Evolutionary conservation across 30 jellyfish, hydroid and myxozoan genomes (phyloP), one percentile per base, ranked within the genome.

Genomic region (Clytia hemisphaerica): DNA sequence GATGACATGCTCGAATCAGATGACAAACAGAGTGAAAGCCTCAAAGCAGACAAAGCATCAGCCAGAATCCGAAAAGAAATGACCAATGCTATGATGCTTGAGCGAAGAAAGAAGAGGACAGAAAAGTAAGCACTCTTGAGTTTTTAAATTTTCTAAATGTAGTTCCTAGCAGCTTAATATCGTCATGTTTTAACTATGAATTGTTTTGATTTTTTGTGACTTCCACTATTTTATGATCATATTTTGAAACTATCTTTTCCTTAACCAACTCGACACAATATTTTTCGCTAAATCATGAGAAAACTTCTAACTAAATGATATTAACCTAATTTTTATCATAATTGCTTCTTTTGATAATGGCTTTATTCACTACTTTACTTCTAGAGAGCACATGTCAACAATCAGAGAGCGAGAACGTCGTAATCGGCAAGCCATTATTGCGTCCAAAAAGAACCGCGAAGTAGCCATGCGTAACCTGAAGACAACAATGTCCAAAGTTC

Each of bases 91-190:
- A 24, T 76, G 45, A 50, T 50, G 28, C 79, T 85, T 6, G 97
- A 88, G 37, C 53, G 94, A 62, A 80, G 69, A 49, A 37, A 78
- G 45, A 70, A 83, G 47, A 61, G 78, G 2, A 38, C 94, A 49
- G 97, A 88, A 44, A 80, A 83, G 97, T 88, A 55, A 9, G 58
- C n/a, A n/a, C n/a, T n/a, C n/a, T n/a, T n/a, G n/a, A n/a, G n/a
- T n/a, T n/a, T n/a, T n/a, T n/a, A n/a, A n/a, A n/a, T n/a, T n/a
- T n/a, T n/a, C n/a, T n/a, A n/a, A n/a, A n/a, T n/a, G n/a, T n/a
- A n/a, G n/a, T n/a, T n/a, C n/a, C n/a, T n/a, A n/a, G n/a, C n/a
- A n/a, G n/a, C n/a, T n/a, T n/a, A n/a, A n/a, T n/a, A n/a, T n/a
- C n/a, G n/a, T n/a, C n/a, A n/a, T n/a, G n/a, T n/a, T n/a, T n/a